Evolutionary conservation across 2,888 invertebrate species (phyloP).

Genomic region (Polydrusus cervinus): DNA sequence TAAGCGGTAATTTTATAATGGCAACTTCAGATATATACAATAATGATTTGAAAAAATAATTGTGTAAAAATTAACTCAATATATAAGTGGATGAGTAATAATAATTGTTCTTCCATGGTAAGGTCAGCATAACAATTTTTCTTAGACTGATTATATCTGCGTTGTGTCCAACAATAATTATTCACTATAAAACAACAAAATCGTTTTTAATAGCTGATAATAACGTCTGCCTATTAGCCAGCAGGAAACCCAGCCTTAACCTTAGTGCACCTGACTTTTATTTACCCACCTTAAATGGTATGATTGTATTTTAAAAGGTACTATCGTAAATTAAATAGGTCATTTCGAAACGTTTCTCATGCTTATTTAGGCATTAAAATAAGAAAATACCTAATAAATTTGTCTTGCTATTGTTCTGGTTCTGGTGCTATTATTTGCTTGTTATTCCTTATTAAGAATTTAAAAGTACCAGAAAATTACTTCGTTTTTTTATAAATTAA

Average conservation of each 20-base stretch:
- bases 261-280: constrained; percentile 43
- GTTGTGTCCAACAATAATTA: constrained; percentile 2
- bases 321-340: constrained; percentile 45
- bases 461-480: too few relatives aligned
- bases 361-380: constrained; percentile 50
- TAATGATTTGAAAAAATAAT: too few relatives aligned
- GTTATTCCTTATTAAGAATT: constrained; percentile 25
- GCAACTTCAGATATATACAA: too few relatives aligned
- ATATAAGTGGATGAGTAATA: too few relatives aligned
- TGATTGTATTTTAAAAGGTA: constrained; percentile 44
- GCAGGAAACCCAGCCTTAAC: constrained; percentile 51
- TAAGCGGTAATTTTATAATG: too few relatives aligned
- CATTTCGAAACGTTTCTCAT: constrained; percentile 39
- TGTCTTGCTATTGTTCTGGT: constrained; percentile 44
- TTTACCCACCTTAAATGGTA: constrained; percentile 40
- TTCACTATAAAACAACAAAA: constrained; percentile 28
- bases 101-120: neutral
- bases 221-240: constrained; percentile 6
- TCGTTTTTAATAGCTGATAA: constrained; percentile 36
- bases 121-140: neutral
- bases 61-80: too few relatives aligned
- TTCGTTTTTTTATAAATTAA: too few relatives aligned
- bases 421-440: constrained; percentile 46
- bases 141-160: neutral
- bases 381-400: constrained; percentile 40